phyloP scores from a whole-genome alignment of 2,797 vertebrate genomes.

The Ara ararauna region DNA sequence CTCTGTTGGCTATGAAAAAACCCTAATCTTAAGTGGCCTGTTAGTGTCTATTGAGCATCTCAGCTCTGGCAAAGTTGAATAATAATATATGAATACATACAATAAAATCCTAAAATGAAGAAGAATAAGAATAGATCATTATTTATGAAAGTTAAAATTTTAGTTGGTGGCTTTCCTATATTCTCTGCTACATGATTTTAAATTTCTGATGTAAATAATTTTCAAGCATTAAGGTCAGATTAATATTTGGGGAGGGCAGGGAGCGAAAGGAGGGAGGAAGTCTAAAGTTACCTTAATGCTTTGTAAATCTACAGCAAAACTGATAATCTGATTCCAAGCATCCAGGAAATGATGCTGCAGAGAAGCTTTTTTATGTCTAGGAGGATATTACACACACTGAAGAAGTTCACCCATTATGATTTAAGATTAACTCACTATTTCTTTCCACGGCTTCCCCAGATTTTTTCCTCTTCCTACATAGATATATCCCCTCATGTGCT shows the following conservation, averaged over 20 bases:
- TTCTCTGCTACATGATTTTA: background rate
- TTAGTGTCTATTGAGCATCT: constrained; percentile 8
- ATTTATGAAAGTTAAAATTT: background rate
- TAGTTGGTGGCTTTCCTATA: background rate
- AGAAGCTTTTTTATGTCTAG: background rate
- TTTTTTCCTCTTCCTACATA: background rate
- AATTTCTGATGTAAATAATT: background rate
- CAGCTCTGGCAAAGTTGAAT: background rate
- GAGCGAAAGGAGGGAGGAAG: background rate
- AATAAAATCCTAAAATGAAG: background rate
- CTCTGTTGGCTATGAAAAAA: background rate
- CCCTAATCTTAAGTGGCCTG: background rate
- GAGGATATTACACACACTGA: background rate
- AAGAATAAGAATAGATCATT: background rate
- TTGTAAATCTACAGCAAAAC: constrained; percentile 1
- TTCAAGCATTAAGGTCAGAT: background rate
- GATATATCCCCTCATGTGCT: background rate
- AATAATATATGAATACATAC: background rate
- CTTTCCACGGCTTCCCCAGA: background rate
- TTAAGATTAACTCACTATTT: background rate
- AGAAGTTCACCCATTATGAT: background rate
- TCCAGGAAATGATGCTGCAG: background rate
- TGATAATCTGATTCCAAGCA: background rate
- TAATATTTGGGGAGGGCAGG: background rate
- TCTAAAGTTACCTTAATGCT: background rate